Conservation (phyloP, 2,797 vertebrate species). For the Alauda arvensis region DNA sequence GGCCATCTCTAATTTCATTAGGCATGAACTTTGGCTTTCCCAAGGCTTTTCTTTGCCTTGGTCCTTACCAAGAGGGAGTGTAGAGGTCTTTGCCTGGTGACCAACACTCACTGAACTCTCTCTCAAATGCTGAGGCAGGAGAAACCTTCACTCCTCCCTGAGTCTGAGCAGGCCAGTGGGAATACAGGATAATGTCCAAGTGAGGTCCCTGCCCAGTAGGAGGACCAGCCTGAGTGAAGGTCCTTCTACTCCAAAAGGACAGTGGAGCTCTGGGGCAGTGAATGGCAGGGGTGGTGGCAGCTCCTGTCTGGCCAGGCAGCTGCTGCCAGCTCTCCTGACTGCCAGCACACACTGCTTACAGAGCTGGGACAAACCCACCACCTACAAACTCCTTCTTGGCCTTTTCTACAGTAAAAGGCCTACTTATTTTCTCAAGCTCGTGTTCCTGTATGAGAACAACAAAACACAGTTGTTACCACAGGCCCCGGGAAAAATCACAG, state of each 20-base stretch:
- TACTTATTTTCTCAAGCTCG: constrained; percentile 88
- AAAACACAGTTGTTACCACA: background rate
- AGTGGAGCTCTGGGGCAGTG: background rate
- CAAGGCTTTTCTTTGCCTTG: background rate
- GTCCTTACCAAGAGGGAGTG: background rate
- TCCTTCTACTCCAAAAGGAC: background rate
- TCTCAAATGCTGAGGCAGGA: accelerated
- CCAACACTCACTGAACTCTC: background rate
- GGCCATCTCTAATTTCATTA: background rate
- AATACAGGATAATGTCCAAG: background rate
- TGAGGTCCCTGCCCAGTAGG: background rate
- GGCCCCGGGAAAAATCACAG: background rate
- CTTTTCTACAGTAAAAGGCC: constrained; percentile 86
- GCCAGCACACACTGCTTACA: constrained; percentile 30
- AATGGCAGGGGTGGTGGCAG: background rate
- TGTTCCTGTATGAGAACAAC: constrained; percentile 73
- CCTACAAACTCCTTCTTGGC: constrained; percentile 92
- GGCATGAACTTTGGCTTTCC: background rate
- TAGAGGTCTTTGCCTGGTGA: background rate
- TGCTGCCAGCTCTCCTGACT: background rate
- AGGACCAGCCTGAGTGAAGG: background rate
- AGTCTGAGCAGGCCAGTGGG: too few relatives aligned
- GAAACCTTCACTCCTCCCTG: background rate
- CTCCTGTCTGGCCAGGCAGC: background rate
- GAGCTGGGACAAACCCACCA: background rate